Base-by-base conservation (phyloP, 2,888 invertebrate species). In the Prosapia bicincta region DNA sequence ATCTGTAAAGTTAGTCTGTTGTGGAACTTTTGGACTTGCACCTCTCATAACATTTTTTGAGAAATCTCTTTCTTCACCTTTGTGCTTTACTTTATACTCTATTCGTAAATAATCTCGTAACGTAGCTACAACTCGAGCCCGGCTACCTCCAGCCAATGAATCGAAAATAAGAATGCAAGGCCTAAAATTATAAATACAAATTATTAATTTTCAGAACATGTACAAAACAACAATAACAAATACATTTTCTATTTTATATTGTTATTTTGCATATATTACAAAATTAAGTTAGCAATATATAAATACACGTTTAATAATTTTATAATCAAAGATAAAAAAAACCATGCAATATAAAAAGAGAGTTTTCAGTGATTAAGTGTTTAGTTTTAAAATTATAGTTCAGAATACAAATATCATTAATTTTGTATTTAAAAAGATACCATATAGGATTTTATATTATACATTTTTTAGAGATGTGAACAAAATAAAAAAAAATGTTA, bases 81-180 rank as follows among this genome's bases (percentile, higher is more conserved):
- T n/a, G 86, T 88, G 84, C 87, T 94, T 94, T 0, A 91, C 90
- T 83, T 91, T 90, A 84, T 93, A 92, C 87, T 96, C 96, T 83
- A 95, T 93, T 73, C 93, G 93, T 74, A 97, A 88, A 85, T 96
- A 98, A 84, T 98, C 98, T 79, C 98, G 88, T 76, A 98, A 86
- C 0, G 96, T 97, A 10, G 95, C 94, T 23, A 96, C 95, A 23
- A 97, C 95, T 78, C 94, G 89, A 43, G 91, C 90, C 82, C 97
- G 88, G 1, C 93, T 92, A 9, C 93, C 92, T 9, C 88, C 88
- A 80, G 93, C 92, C 82, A 99, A 86, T 0, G 98, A 99, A 86
- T 99, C 98, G 85, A 98, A 98, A 83, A 99, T 94, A 77, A 99
- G 86, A 83, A 99, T 96, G 84, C 97, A 95, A 0, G 98, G 96